phyloP scores from a whole-genome alignment of 2,113 vertebrate genomes.

The Dasypus novemcinctus region DNA sequence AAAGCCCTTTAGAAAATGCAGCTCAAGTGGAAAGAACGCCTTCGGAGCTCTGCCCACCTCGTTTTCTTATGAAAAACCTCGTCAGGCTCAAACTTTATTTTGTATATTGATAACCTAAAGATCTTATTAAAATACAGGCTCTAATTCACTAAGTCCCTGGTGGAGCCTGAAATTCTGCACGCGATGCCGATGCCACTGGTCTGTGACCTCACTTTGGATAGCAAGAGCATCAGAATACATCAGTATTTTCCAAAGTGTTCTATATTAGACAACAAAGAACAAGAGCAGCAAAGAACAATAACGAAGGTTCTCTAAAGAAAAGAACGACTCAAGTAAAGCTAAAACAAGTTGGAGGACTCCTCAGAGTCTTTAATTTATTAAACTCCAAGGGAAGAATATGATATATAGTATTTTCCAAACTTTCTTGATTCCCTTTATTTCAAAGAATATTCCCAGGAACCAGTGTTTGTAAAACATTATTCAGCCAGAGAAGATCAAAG shows the following conservation, averaged over 20 bases:
- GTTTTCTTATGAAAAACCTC: background rate
- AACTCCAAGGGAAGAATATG: background rate
- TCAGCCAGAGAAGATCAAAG: background rate
- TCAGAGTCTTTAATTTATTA: background rate
- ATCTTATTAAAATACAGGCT: background rate
- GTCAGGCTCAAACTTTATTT: background rate
- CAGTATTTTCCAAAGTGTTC: background rate
- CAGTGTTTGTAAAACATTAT: background rate
- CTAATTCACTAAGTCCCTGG: background rate
- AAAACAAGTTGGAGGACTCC: background rate
- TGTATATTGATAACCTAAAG: background rate
- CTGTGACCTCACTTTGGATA: background rate
- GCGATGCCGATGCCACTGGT: background rate
- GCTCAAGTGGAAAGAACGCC: background rate
- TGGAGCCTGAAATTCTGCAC: background rate
- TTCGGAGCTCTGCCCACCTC: background rate
- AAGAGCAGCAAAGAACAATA: background rate
- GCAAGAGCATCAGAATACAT: background rate
- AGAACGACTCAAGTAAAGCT: background rate
- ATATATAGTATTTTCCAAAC: background rate
- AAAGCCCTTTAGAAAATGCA: background rate
- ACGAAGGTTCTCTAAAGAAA: background rate
- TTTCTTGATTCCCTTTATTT: background rate
- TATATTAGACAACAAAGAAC: background rate
- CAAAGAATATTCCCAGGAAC: background rate